Evolutionary conservation across 2,797 vertebrate species (phyloP).

Genomic region (Acropternis orthonyx): DNA sequence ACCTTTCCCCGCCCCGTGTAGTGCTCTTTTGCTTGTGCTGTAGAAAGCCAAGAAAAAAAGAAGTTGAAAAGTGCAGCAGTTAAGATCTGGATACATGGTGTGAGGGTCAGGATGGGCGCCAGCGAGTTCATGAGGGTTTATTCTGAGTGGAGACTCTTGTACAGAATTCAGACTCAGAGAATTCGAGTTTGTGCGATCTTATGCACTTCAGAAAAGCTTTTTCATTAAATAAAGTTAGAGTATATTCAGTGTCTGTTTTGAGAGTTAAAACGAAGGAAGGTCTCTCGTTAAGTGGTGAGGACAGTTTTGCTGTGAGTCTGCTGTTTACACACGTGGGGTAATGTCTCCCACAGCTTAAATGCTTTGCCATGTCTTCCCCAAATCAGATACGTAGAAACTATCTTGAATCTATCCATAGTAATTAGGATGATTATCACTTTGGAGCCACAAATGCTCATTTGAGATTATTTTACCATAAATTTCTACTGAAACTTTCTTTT

Average conservation of each 20-base stretch:
- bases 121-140: not conserved
- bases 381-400: not conserved
- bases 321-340: not conserved
- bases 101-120: rapidly evolving
- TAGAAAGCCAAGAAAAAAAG: not conserved
- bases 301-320: not conserved
- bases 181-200: not conserved
- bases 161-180: not conserved
- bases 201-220: not conserved
- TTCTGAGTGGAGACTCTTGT: not conserved
- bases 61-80: not conserved
- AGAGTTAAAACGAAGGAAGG: not conserved
- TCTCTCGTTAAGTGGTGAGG: not conserved
- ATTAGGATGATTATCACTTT: not conserved
- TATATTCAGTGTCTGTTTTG: not conserved
- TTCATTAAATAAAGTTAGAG: not conserved
- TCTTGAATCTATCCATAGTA: not conserved
- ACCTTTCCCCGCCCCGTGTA: rapidly evolving
- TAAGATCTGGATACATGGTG: not conserved
- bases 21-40: not conserved
- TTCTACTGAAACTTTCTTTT: not conserved
- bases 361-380: not conserved
- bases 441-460: not conserved
- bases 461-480: not conserved
- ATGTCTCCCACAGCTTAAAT: not conserved